phyloP scores from a whole-genome alignment of 2,113 vertebrate species.

The Chaetops frenatus region DNA sequence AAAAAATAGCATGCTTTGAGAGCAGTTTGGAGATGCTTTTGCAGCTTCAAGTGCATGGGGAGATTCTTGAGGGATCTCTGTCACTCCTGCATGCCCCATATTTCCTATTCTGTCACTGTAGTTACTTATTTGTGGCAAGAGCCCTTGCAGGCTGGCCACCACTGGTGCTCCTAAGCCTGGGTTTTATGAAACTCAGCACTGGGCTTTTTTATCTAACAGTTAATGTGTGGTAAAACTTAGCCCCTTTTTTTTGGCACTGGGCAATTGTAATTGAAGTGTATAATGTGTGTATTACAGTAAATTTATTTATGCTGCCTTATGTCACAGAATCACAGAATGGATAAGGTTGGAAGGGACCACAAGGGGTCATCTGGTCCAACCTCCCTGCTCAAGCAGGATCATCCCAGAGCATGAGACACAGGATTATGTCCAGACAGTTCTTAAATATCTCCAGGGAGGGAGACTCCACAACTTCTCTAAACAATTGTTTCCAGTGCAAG shows the following conservation, averaged over 20 bases:
- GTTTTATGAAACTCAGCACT: neutral
- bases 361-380: neutral
- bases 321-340: neutral
- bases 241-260: neutral
- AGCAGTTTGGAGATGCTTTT: neutral
- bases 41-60: neutral
- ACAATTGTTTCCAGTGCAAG: accelerated
- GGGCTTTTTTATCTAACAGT: neutral
- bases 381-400: neutral
- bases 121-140: neutral
- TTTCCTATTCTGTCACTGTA: neutral
- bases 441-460: neutral
- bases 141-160: neutral
- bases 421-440: neutral
- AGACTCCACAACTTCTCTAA: neutral
- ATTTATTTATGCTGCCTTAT: neutral
- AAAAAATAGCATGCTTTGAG: neutral
- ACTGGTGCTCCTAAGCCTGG: neutral
- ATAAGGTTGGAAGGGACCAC: neutral
- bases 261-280: neutral
- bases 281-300: neutral
- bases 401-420: neutral
- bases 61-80: neutral
- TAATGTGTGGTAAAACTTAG: neutral
- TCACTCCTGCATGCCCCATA: neutral